Base-by-base conservation (phyloP, 2,888 invertebrate genomes). In the Agrilus mali region DNA sequence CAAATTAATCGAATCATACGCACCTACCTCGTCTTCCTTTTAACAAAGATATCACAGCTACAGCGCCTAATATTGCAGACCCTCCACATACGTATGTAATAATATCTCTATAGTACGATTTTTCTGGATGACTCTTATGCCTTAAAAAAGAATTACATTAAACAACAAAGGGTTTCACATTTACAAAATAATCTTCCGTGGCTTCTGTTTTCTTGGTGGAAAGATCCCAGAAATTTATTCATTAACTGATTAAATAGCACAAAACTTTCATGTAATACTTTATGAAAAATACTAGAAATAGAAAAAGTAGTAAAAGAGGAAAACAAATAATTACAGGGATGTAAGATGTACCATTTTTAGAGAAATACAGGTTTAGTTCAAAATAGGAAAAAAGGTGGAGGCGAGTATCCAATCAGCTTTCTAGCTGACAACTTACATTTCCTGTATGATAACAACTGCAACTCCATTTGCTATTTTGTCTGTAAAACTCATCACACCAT, bases 381-480 rank as follows among this genome's bases (percentile, higher is more conserved):
- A n/a, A n/a, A n/a, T n/a, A n/a, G n/a, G n/a, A n/a, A n/a, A n/a
- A n/a, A n/a, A n/a, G n/a, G n/a, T n/a, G n/a, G n/a, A n/a, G n/a
- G n/a, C n/a, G n/a, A n/a, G n/a, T n/a, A n/a, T n/a, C n/a, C n/a
- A n/a, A n/a, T n/a, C n/a, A n/a, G n/a, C n/a, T n/a, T n/a, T n/a
- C n/a, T n/a, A n/a, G n/a, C n/a, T n/a, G 20, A 20, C 36, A 46
- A 72, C 78, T 73, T 64, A 87, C 74, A 83, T 71, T 56, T 79
- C 72, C 64, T 93, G 89, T 56, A 94, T 85, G 5, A 84, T 52
- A 47, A 85, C 79, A 41, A 93, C 86, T 36, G 83, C 86, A 12
- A 87, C 51, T 7, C 94, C 94, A 67, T 92, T 93, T 1, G 86
- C 79, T 7, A 94, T 68, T 67, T 94, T 95, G 67, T 94, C 94